These are phyloP conservation scores for Glaucopsyche alexis DNA, from an alignment of 2,888 invertebrate genomes.

Conservation along the genomic window DNA sequence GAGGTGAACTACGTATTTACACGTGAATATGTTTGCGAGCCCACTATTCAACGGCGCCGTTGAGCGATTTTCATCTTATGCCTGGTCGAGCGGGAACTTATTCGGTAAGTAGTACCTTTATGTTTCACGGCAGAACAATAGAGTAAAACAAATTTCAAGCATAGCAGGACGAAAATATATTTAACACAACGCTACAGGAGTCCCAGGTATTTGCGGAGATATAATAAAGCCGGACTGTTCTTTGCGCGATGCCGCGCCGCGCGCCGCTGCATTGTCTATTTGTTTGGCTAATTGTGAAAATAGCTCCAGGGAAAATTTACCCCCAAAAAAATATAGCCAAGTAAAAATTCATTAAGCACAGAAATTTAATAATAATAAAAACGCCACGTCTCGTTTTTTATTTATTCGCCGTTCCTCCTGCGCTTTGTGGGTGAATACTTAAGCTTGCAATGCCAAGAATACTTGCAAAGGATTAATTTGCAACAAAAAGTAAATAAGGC, in stretches of 20 bases:
- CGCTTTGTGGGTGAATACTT: conserved; percentile 22
- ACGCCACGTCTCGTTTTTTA: conserved; percentile 11
- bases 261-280: conserved; percentile 48
- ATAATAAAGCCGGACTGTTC: conserved; percentile 11
- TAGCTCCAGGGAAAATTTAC: conserved; percentile 53
- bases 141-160: background rate
- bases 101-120: too few relatives aligned
- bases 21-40: too few relatives aligned
- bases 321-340: conserved; percentile 2
- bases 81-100: too few relatives aligned
- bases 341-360: conserved; percentile 19
- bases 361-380: conserved; percentile 11
- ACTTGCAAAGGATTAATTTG: conserved; percentile 30
- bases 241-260: too few relatives aligned
- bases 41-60: too few relatives aligned
- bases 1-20: too few relatives aligned
- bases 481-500: conserved; percentile 20
- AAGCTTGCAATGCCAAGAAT: conserved; percentile 16
- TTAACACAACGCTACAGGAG: background rate
- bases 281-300: conserved; percentile 65
- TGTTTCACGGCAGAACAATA: background rate
- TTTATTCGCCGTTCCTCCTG: conserved; percentile 10
- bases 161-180: background rate
- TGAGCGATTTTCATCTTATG: too few relatives aligned
- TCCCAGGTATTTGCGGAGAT: conserved; percentile 15